Evolutionary conservation across 2,113 vertebrate species (phyloP), one percentile per base, ranked within the genome.

Genomic region (Climacteris rufus): DNA sequence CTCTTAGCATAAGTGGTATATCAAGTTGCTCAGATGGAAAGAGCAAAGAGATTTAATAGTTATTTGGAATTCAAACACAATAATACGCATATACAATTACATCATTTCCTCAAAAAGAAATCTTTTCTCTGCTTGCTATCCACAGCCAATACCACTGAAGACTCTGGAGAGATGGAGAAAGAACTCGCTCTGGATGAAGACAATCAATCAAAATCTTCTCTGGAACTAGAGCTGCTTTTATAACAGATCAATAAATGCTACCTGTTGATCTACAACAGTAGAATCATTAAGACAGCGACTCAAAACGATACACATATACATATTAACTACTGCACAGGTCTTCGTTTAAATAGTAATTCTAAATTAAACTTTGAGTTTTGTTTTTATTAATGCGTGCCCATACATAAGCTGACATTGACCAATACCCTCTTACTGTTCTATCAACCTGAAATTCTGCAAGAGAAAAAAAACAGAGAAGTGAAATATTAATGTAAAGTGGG

Each of bases 141-240:
- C 27, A 5, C 45, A 71, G 68, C 57, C 74, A 61, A 35, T 65
- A 30, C 53, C 47, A 87, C 30, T 20, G 47, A 94, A 82, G 65
- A 59, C 76, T 89, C 78, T 49, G 33, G 33, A 96, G 42, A 61
- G 16, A 76, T 63, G 59, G 66, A 53, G 22, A 78, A 95, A 92
- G 93, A 94, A 74, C 83, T 95, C 40, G 64, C 66, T 89, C 68
- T 83, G 82, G 89, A 96, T 96, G 78, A 96, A 42, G 66, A 93
- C 79, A 74, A 89, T 93, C 90, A 94, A 96, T 95, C 96, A 97
- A 94, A 94, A 91, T 68, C 37, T 95, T 97, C 88, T 65, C 80
- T 63, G 82, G 75, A 96, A 95, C 87, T 53, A 96, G 39, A 89
- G 27, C 37, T 72, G 44, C 92, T 96, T 87, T 92, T 87, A 53